Evolutionary conservation across 2,888 invertebrate genomes (phyloP).

Genomic region (Timandra comae): DNA sequence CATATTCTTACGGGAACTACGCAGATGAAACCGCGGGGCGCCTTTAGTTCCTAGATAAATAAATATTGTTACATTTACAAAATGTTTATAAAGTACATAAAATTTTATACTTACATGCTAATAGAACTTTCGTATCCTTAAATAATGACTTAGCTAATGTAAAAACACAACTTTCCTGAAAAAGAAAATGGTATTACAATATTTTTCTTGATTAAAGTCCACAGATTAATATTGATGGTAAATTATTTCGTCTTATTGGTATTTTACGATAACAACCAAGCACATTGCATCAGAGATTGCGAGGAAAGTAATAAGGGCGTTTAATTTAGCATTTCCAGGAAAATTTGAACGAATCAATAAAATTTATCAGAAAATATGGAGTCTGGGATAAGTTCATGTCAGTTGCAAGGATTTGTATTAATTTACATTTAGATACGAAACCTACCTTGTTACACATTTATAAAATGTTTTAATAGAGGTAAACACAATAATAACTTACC

Average conservation of each 20-base stretch:
- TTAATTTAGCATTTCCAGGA: no score
- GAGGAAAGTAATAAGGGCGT: no score
- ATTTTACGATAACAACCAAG: neutral
- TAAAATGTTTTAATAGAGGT: no score
- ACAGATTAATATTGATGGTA: neutral
- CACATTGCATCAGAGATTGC: neutral
- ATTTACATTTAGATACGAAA: no score
- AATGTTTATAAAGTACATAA: slow-evolving; percentile 1
- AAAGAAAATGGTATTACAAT: slow-evolving; percentile 21
- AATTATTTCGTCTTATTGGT: neutral
- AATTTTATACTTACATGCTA: slow-evolving; percentile 77
- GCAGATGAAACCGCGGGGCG: no score
- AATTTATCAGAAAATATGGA: no score
- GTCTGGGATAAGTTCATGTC: no score
- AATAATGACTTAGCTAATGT: slow-evolving; percentile 80
- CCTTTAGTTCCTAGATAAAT: no score
- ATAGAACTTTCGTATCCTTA: slow-evolving; percentile 82
- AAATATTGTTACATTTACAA: no score
- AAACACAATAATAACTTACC: slow-evolving; percentile 42
- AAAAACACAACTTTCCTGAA: slow-evolving; percentile 65
- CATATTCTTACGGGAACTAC: no score
- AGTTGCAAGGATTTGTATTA: no score
- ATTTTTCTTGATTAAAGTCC: neutral
- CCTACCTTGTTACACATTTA: neutral
- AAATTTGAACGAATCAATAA: no score